phyloP scores from a whole-genome alignment of 1,140 invertebrate species.

The Zaprionus camerounensis region DNA sequence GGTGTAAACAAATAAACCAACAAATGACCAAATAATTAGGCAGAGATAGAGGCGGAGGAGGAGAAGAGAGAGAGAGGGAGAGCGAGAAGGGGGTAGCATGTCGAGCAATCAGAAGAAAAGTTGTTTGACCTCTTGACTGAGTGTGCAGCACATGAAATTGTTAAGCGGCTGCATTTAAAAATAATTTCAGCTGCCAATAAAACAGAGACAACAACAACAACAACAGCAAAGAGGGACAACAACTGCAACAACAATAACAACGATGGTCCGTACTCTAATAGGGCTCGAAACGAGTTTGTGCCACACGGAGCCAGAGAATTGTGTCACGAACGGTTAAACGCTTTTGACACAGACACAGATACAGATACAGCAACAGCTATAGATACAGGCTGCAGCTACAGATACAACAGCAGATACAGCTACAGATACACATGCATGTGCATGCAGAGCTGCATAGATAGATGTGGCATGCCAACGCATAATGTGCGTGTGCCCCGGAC shows the following conservation, averaged over 20 bases:
- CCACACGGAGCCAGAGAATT: constrained; percentile 73
- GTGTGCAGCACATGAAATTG: constrained; percentile 72
- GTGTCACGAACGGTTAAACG: constrained; percentile 74
- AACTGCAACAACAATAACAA: constrained; percentile 14
- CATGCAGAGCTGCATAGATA: constrained; percentile 30
- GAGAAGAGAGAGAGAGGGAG: neutral
- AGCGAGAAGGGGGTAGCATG: neutral
- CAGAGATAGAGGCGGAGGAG: constrained; percentile 1
- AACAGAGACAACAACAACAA: constrained; percentile 45
- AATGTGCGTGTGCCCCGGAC: constrained; percentile 72
- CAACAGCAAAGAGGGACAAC: constrained; percentile 9
- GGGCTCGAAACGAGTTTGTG: constrained; percentile 70
- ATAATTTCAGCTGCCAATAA: constrained; percentile 81
- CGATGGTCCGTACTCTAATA: constrained; percentile 51
- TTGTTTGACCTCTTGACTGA: constrained; percentile 78
- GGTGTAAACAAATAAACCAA: constrained; percentile 56
- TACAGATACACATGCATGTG: neutral
- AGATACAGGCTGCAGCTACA: constrained; percentile 1
- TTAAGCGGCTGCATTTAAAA: constrained; percentile 81
- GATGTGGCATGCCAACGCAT: constrained; percentile 66
- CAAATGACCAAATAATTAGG: constrained; percentile 69
- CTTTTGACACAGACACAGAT: constrained; percentile 43
- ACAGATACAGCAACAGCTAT: constrained; percentile 5
- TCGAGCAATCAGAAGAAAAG: constrained; percentile 63
- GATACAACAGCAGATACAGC: constrained; percentile 13